A percentile compares a stretch with the other conserved stretches of the same genome.
These are phyloP conservation scores for Subacronicta megacephala DNA, from an alignment of 2,888 invertebrate species.

Conservation along the genomic window DNA sequence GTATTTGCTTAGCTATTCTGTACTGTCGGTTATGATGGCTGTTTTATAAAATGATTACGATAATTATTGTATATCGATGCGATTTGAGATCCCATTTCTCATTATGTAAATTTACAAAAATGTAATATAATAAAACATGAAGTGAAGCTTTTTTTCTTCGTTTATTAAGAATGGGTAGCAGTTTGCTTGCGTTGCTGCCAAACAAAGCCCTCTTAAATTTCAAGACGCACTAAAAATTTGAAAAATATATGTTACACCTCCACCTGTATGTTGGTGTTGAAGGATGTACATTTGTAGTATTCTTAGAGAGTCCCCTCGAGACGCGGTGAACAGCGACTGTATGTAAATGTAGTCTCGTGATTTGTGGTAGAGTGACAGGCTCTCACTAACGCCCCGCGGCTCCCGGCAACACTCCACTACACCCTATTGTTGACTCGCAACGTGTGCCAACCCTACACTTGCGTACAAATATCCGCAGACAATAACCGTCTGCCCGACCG, in stretches of 20 bases:
- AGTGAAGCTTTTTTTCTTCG: too few relatives aligned
- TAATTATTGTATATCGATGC: too few relatives aligned
- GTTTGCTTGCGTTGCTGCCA: too few relatives aligned
- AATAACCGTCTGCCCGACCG: constrained; percentile 36
- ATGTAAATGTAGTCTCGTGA: constrained; percentile 67
- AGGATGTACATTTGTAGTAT: constrained; percentile 48
- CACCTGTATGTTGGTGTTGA: constrained; percentile 26
- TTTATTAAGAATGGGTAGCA: too few relatives aligned
- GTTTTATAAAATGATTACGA: too few relatives aligned
- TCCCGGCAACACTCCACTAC: constrained; percentile 64
- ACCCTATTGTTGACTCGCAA: constrained; percentile 67
- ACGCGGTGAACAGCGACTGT: constrained; percentile 52
- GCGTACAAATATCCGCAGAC: constrained; percentile 35
- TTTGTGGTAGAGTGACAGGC: constrained; percentile 76
- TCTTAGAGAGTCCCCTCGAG: constrained; percentile 53
- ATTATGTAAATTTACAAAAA: too few relatives aligned
- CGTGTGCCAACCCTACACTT: constrained; percentile 38
- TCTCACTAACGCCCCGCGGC: constrained; percentile 69
- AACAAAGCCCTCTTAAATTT: too few relatives aligned
- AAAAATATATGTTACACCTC: background rate
- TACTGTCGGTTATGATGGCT: too few relatives aligned
- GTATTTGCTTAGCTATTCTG: too few relatives aligned
- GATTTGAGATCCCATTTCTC: too few relatives aligned
- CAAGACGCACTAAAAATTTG: too few relatives aligned
- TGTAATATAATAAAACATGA: too few relatives aligned